phyloP scores from a whole-genome alignment of 35 echinoderm and acorn worm genomes.

The Stichopus chloronotus region DNA sequence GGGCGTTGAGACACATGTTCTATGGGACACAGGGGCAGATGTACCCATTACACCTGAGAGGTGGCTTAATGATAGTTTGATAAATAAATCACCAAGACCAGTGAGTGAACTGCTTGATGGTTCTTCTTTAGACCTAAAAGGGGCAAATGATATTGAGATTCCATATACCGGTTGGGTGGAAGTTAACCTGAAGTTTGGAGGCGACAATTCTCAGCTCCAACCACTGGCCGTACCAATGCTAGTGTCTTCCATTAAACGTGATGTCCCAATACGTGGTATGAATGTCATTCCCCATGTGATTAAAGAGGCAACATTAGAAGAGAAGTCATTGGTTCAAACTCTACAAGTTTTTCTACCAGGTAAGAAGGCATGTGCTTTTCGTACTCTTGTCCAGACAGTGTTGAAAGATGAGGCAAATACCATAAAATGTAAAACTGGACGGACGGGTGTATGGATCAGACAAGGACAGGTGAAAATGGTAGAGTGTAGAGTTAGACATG shows the following conservation, averaged over 20 bases:
- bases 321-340: background rate
- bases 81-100: constrained; percentile 4
- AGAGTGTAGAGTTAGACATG: background rate
- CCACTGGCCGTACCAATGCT: constrained; percentile 8
- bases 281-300: constrained; percentile 32
- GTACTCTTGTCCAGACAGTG: background rate
- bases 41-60: constrained; percentile 12
- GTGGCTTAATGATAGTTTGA: background rate
- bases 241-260: background rate
- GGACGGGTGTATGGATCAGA: background rate
- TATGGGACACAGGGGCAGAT: constrained; percentile 47
- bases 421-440: constrained; percentile 7
- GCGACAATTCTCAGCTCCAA: background rate
- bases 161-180: constrained; percentile 53
- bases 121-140: constrained; percentile 7
- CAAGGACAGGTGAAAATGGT: background rate
- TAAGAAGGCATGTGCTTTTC: background rate
- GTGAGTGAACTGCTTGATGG: constrained; percentile 42
- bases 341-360: background rate
- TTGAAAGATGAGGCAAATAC: background rate
- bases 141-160: constrained; percentile 45
- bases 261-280: background rate
- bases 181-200: background rate
- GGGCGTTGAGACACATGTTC: constrained; percentile 2
- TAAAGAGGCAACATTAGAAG: background rate